Evolutionary conservation across 2,113 vertebrate species (phyloP).

Genomic region (Dunckerocampus dactyliophorus): DNA sequence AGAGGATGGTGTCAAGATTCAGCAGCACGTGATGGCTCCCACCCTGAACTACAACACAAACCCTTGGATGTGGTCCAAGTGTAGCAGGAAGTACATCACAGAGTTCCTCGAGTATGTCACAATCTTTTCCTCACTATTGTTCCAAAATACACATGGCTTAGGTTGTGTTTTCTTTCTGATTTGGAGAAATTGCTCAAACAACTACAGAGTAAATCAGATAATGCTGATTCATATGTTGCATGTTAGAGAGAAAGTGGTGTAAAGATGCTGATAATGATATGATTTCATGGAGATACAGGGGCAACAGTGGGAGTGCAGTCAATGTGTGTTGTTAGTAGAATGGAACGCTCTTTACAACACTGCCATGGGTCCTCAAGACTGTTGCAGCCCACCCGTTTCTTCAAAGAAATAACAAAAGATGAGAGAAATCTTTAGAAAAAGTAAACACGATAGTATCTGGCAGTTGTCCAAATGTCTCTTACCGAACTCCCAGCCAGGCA

Average conservation of each 20-base stretch:
- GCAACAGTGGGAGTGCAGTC: background rate
- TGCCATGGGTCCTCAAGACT: slow-evolving; percentile 12
- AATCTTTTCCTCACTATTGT: slow-evolving; percentile 17
- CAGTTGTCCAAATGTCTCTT: slow-evolving; percentile 5
- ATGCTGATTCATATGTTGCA: background rate
- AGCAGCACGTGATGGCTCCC: slow-evolving; percentile 96
- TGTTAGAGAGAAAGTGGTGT: background rate
- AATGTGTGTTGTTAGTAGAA: background rate
- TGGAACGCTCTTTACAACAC: background rate
- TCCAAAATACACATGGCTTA: slow-evolving; percentile 14
- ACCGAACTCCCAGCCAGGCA: background rate
- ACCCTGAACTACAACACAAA: slow-evolving; percentile 96
- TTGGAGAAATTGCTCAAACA: background rate
- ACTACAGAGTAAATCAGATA: background rate
- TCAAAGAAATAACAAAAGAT: slow-evolving; percentile 6
- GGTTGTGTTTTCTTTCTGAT: background rate
- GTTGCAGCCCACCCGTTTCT: slow-evolving; percentile 5
- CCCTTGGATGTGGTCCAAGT: slow-evolving; percentile 99
- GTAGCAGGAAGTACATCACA: slow-evolving; percentile 97
- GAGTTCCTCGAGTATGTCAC: slow-evolving; percentile 96
- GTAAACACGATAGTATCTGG: slow-evolving; percentile 5
- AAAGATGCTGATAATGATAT: background rate
- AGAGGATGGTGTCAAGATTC: slow-evolving; percentile 90
- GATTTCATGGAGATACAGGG: background rate
- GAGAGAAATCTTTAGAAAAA: background rate